Percentiles rank a stretch among this genome's conserved stretches.
Conservation (phyloP, 2,888 invertebrate species). For the Acronicta alni region DNA sequence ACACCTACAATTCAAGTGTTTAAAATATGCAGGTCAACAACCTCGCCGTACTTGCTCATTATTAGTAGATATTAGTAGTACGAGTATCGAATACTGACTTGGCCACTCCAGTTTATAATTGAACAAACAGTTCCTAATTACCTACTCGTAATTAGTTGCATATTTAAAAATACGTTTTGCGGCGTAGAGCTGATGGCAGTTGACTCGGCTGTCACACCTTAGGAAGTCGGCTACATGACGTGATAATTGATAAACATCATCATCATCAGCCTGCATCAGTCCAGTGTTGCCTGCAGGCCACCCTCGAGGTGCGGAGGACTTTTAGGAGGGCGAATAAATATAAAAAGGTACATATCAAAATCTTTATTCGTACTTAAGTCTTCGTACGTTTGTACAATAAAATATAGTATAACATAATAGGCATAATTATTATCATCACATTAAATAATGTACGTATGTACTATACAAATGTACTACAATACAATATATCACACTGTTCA, state of each 20-base stretch:
- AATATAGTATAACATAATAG: conserved; percentile 7
- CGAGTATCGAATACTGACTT: too few species aligned
- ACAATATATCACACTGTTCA: background rate
- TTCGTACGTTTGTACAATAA: background rate
- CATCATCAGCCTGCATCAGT: too few species aligned
- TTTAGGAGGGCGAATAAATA: background rate
- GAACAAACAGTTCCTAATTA: too few species aligned
- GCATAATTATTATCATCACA: conserved; percentile 5
- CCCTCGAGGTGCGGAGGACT: background rate
- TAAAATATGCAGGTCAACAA: conserved; percentile 1
- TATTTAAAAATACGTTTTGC: too few species aligned
- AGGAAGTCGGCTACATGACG: too few species aligned
- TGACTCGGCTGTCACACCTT: too few species aligned
- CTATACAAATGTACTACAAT: background rate
- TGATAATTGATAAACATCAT: too few species aligned
- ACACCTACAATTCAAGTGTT: background rate
- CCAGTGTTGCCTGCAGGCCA: too few species aligned
- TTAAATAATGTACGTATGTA: background rate
- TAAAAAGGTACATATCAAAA: background rate
- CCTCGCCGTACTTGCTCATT: background rate
- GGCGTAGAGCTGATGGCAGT: too few species aligned
- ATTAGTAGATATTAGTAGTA: too few species aligned
- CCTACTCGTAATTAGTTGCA: too few species aligned
- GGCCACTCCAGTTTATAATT: too few species aligned
- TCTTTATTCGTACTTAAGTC: background rate